Base-by-base conservation (phyloP, 2,113 vertebrate species). In the Fulica atra region DNA sequence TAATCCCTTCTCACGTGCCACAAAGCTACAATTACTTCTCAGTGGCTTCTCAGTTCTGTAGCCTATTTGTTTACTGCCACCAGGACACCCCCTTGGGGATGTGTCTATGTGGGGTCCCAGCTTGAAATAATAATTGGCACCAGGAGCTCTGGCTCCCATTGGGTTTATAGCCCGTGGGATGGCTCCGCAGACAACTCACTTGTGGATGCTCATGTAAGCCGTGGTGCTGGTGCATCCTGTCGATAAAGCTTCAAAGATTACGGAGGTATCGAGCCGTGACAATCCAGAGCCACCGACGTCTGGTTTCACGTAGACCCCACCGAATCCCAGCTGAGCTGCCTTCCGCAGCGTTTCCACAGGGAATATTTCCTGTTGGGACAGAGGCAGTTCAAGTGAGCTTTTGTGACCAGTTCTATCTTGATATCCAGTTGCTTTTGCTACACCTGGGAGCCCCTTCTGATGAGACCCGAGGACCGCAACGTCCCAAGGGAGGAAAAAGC, bases 181-280 rank as follows among this genome's bases (percentile, higher is more conserved):
- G 51, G 17, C 17, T n/a, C 12, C 4, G 14, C n/a, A 4, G 29
- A 33, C 46, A 31, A 96, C 98, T 93, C 98, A 99, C 99, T 99
- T 99, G 98, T 99, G 99, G 96, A 99, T 99, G 94, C 99, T 99
- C 71, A 99, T 98, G 56, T 99, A 99, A 68, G 99, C 99, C 0
- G 99, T 99, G 78, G 99, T 99, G 97, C 99, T 99, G 96, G 98
- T 98, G 13, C 99, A 99, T 73, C 99, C 99, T 1, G 99, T 99
- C 17, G 99, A 99, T 81, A 99, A 97, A 72, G 99, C 99, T 92
- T 99, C 99, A 44, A 99, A 99, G 96, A 99, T 99, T 73, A 99
- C 29, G 1, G 99, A 98, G 7, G 99, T 98, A 94, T 99, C 99
- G 3, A 99, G 98, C 3, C 99, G 98, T 63, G 99, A 99, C 36